Conservation (phyloP, 2,113 vertebrate species). For the Cromileptes altivelis region DNA sequence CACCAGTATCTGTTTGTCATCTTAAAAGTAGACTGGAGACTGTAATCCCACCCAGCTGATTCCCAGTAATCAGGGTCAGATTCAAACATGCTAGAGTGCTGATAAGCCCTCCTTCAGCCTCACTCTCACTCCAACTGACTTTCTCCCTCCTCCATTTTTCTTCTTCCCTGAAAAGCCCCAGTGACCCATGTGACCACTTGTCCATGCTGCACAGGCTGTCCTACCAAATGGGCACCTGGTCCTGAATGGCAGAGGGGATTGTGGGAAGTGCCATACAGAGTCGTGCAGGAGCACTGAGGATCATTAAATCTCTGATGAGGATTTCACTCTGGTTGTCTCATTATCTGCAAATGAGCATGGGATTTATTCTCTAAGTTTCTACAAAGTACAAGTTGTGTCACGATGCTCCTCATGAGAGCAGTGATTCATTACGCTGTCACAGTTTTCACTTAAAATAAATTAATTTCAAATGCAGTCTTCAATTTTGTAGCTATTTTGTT, state of each 20-base stretch:
- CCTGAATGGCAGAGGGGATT: neutral
- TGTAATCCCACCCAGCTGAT: conserved; percentile 66
- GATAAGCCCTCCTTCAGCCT: conserved; percentile 14
- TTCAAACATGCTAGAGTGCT: conserved; percentile 33
- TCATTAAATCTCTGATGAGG: neutral
- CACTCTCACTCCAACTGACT: neutral
- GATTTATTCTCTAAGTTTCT: neutral
- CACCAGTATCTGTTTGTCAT: conserved; percentile 23
- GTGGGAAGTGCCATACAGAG: neutral
- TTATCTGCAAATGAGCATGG: neutral
- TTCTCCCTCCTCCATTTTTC: neutral
- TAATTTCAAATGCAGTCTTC: neutral
- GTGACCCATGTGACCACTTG: conserved; percentile 11
- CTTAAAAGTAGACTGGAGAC: conserved; percentile 28
- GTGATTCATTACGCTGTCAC: too few species aligned
- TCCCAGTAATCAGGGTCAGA: conserved; percentile 61
- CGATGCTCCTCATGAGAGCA: neutral
- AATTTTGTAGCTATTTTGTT: neutral
- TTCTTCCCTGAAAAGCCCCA: conserved; percentile 2
- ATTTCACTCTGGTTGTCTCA: neutral
- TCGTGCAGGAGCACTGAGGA: neutral
- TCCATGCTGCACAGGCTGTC: neutral
- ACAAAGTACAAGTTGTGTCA: neutral
- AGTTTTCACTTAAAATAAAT: neutral
- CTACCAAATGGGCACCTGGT: conserved; percentile 7